These are phyloP conservation scores for Onychorhynchus coronatus DNA, from an alignment of 2,113 vertebrate species.

Conservation along the genomic window DNA sequence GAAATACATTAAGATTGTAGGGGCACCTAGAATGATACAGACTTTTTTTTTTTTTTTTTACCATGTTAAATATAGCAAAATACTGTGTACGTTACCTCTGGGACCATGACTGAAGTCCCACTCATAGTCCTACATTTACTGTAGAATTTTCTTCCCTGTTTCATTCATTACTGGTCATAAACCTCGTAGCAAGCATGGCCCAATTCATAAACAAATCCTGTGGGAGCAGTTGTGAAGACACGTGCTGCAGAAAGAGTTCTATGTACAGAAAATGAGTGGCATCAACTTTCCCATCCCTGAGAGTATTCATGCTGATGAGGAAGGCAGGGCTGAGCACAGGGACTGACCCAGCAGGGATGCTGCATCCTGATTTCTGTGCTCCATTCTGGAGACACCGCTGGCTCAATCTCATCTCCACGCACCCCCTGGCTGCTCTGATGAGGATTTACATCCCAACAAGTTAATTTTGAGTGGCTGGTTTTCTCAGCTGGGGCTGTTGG, in stretches of 20 bases:
- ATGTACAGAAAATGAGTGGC: not conserved
- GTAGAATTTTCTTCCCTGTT: not conserved
- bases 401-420: not conserved
- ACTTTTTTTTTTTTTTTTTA: not conserved
- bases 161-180: not conserved
- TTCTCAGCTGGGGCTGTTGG: not conserved
- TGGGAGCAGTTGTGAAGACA: not conserved
- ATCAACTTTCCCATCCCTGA: not conserved
- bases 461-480: not conserved
- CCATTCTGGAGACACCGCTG: fast-evolving
- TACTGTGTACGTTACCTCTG: conserved; percentile 37
- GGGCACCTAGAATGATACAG: conserved; percentile 27
- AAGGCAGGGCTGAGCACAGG: not conserved
- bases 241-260: not conserved
- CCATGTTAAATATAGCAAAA: conserved; percentile 29
- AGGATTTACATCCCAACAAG: not conserved
- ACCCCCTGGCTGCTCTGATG: not conserved
- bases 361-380: not conserved
- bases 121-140: conserved; percentile 11
- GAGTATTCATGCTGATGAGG: not conserved
- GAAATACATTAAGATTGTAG: conserved; percentile 11
- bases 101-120: conserved; percentile 8
- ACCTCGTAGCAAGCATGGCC: not conserved
- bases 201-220: not conserved
- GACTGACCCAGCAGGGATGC: not conserved